phyloP scores from a whole-genome alignment of 2,113 vertebrate species.

The Rhea pennata region DNA sequence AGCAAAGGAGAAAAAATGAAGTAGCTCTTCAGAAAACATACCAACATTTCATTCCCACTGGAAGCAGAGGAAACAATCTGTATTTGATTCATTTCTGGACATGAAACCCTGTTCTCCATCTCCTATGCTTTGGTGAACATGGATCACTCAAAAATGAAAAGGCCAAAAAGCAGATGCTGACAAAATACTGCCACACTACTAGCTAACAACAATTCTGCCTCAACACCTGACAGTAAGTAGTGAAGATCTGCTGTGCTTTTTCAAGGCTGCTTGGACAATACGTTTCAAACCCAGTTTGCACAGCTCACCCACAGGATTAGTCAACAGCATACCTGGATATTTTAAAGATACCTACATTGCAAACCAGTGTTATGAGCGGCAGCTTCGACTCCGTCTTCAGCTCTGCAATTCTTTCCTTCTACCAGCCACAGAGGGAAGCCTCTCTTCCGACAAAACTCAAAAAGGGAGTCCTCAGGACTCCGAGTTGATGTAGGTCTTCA shows the following conservation, averaged over 20 bases:
- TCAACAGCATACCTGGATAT: not conserved
- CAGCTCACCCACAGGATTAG: not conserved
- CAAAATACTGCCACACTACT: not conserved
- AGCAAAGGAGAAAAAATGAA: conserved; percentile 9
- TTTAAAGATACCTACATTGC: not conserved
- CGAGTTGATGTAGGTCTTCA: not conserved
- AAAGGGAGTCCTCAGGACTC: not conserved
- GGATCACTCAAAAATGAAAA: not conserved
- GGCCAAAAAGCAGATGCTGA: not conserved
- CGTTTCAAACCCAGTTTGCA: not conserved
- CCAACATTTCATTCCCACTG: not conserved
- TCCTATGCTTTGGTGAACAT: not conserved
- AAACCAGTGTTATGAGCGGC: not conserved
- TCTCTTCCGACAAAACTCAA: not conserved
- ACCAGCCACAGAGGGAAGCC: not conserved
- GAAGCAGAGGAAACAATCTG: not conserved
- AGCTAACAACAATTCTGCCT: not conserved
- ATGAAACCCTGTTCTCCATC: not conserved
- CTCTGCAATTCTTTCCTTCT: not conserved
- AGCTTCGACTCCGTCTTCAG: not conserved
- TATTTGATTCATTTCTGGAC: not conserved
- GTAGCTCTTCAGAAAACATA: not conserved
- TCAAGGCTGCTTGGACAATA: not conserved
- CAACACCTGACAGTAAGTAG: not conserved
- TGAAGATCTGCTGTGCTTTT: not conserved